Conservation (phyloP, 2,113 vertebrate genomes). For the Pao palembangensis region DNA sequence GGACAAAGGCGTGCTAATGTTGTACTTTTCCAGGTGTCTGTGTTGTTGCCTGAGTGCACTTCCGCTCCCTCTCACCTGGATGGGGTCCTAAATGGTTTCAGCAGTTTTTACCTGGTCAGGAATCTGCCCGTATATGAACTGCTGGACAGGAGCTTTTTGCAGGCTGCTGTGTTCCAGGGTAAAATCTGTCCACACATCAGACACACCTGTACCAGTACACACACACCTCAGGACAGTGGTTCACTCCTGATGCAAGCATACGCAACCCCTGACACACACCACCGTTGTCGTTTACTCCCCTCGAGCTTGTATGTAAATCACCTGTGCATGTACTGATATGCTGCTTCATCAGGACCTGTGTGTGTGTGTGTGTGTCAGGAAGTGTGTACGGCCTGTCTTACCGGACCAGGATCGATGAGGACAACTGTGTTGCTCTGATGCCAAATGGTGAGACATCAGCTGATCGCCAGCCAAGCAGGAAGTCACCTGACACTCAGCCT, state of each 20-base stretch:
- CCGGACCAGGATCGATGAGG: constrained; percentile 86
- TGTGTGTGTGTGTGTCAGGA: constrained; percentile 66
- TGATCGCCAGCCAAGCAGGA: background rate
- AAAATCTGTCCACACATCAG: background rate
- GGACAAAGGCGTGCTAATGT: background rate
- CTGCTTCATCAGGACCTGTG: background rate
- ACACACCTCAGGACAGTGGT: background rate
- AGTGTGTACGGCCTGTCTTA: constrained; percentile 80
- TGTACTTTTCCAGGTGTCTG: constrained; percentile 75
- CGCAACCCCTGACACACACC: background rate
- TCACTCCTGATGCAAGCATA: too few relatives aligned
- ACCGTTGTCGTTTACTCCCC: background rate
- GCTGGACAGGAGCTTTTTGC: constrained; percentile 76
- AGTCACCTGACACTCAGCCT: background rate
- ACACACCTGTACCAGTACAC: too few relatives aligned
- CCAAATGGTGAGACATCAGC: constrained; percentile 77
- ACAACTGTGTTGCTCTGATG: constrained; percentile 81
- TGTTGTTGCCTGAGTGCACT: constrained; percentile 87
- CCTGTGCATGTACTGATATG: background rate
- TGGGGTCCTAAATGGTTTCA: constrained; percentile 65
- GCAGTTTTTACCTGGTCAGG: constrained; percentile 81
- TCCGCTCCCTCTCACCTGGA: constrained; percentile 75
- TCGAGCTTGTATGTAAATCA: too few relatives aligned
- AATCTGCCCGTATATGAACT: constrained; percentile 77
- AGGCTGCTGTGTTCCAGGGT: constrained; percentile 82